Evolutionary conservation across 92 coral and sea anemone genomes (phyloP), one percentile per base, ranked within the genome.

Genomic region (Siderastrea siderea): DNA sequence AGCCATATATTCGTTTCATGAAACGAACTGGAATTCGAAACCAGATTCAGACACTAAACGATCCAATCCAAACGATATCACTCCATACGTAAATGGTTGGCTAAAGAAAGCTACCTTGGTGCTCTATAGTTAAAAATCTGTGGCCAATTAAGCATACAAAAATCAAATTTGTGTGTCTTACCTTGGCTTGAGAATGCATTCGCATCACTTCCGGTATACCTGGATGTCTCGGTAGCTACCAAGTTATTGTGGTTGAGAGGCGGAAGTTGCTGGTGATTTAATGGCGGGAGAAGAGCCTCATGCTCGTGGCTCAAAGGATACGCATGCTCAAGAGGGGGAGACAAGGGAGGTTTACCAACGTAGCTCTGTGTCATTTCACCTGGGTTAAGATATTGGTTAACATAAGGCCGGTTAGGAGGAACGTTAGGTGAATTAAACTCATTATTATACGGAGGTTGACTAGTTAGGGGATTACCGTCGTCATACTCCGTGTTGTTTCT

Each of bases 201-300:
- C 14, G 47, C 71, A 11, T 86, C 89, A 76, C 89, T 86, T 54
- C 89, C 89, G 59, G 89, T 85, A 64, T 85, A 85, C 47, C 89
- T 53, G 76, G 83, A 65, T 75, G 89, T 77, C 58, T 85, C 89
- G 26, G 89, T 53, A 47, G 82, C 67, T 74, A 44, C 59, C 79
- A 84, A 43, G 76, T 85, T 55, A 58, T 85, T 77, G 86, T 94
- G 88, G 60, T 94, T 88, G 84, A 94, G 84, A 38, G 99, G 99
- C 64, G 99, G 99, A 13, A 97, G 92, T 17, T 89, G 82, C 17
- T 84, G 94, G 63, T 94, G 93, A 79, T 95, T 97, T 88, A 97
- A 81, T 62, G 99, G 98, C 17, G 98, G 98, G 55, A 97, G 89
- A 73, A 90, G 55, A 74, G 85, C 84, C 67, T 46, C 82, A 54